Evolutionary conservation across 1,140 invertebrate species (phyloP).

Genomic region (Branchinecta lindahli): DNA sequence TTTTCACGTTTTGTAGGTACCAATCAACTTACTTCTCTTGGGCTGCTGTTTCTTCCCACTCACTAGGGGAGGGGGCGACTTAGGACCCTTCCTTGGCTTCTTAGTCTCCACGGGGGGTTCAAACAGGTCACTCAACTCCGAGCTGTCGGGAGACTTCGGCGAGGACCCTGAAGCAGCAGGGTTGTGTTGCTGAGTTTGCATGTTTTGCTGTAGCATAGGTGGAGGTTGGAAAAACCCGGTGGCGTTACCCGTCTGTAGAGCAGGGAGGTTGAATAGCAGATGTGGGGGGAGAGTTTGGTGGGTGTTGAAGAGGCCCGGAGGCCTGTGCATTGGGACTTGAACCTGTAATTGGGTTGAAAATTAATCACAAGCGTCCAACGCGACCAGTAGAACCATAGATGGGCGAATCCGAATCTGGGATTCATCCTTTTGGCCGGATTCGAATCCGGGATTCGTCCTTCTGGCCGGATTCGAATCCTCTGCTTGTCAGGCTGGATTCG

Average conservation of each 20-base stretch:
- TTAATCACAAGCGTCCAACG: no score
- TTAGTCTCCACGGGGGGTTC: constrained; percentile 44
- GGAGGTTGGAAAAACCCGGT: neutral
- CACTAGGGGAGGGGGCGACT: constrained; percentile 30
- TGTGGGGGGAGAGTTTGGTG: neutral
- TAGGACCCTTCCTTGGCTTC: constrained; percentile 26
- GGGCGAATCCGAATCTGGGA: no score
- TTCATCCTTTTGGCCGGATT: no score
- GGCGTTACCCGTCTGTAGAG: neutral
- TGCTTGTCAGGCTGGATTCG: no score
- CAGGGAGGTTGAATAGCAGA: neutral
- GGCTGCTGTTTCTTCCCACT: constrained; percentile 19
- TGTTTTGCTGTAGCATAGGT: neutral
- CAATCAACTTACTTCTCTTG: constrained; percentile 1
- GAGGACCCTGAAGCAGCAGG: constrained; percentile 37
- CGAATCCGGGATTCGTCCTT: no score
- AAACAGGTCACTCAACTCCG: constrained; percentile 67
- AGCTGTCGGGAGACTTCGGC: constrained; percentile 66
- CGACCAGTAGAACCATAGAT: no score
- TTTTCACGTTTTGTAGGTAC: no score
- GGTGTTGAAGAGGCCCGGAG: neutral
- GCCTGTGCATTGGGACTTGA: neutral
- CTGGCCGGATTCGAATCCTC: no score
- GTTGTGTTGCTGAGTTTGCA: neutral
- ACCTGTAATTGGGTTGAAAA: neutral